Conservation (phyloP, 2,888 invertebrate species). For the Chrysopilus asiliformis region DNA sequence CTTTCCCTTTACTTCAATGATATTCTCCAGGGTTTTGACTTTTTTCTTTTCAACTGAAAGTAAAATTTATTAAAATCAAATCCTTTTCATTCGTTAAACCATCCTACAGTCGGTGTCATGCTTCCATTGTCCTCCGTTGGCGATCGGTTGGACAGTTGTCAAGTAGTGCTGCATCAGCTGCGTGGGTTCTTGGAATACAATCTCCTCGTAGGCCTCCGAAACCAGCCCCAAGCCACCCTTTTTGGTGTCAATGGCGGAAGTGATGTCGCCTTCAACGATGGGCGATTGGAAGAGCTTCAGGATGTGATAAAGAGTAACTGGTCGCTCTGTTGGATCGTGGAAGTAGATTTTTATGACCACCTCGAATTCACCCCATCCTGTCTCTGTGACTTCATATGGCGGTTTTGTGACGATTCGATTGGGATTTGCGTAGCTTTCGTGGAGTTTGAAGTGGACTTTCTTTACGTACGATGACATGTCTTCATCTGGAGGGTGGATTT, state of each 20-base stretch:
- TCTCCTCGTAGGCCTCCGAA: conserved; percentile 91
- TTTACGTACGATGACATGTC: conserved; percentile 91
- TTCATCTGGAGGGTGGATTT: too few species aligned
- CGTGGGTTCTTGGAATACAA: conserved; percentile 85
- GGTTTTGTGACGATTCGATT: conserved; percentile 88
- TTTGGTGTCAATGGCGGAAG: conserved; percentile 38
- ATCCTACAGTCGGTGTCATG: conserved; percentile 65
- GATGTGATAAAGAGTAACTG: conserved; percentile 91
- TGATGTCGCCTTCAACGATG: conserved; percentile 34
- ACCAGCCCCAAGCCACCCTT: conserved; percentile 71
- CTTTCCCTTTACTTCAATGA: conserved; percentile 65
- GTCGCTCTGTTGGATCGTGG: conserved; percentile 76
- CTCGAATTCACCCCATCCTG: conserved; percentile 99
- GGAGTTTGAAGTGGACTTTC: conserved; percentile 92
- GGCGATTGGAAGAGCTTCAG: conserved; percentile 86
- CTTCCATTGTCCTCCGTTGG: conserved; percentile 56
- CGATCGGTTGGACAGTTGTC: conserved; percentile 59
- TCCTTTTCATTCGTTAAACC: conserved; percentile 6
- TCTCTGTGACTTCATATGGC: conserved; percentile 94
- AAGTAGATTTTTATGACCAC: conserved; percentile 96
- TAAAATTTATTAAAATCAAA: conserved; percentile 9
- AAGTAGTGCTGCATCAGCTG: conserved; percentile 81
- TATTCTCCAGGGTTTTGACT: conserved; percentile 60
- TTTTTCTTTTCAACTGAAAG: conserved; percentile 82
- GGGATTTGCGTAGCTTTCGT: conserved; percentile 92